Evolutionary conservation across 30 jellyfish, hydroid and myxozoan genomes (phyloP), one percentile per base, ranked within the genome.

Genomic region (Rhopilema esculentum): DNA sequence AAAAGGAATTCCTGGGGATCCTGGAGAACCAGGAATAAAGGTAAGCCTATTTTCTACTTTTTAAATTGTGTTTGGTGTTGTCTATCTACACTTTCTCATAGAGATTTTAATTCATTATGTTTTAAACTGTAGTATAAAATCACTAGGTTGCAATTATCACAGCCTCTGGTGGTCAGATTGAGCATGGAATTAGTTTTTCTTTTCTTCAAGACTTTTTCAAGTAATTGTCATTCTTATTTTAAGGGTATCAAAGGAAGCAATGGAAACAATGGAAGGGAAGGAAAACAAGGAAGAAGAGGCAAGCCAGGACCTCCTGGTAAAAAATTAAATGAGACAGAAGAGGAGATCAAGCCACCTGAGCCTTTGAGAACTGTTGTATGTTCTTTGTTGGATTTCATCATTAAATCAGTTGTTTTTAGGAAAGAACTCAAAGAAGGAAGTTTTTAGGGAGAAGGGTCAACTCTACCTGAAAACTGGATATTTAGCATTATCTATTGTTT

Each of bases 1-100:
- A 4, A 87, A 87, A 69, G 96, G 96, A 24, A 49, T 8, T 17
- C 73, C 30, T 51, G 96, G 96, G 51, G 72, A 24, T 20, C 82
- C 90, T 0, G 96, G 96, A 70, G 84, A 68, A 0, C 22, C 1
- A 61, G 92, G 92, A 27, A 15, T 26, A 33, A 40, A 22, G 28
- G 92, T 84, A 29, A 84, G 92, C 31, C 26, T n/a, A n/a, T 66
- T 66, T 22, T 2, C 18, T 15, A 66, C 15, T 21, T 20, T 29
- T 17, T 21, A 16, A 7, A 2, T 0, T 0, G 57, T 12, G 6
- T 66, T 20, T 0, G 76, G 76, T 21, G 0, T 27, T 18, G 16
- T 16, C 21, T 66, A 15, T 21, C 28, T 66, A 9, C 21, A 27
- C 4, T 21, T 16, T 21, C 15, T 66, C 21, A n/a, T n/a, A n/a